Evolutionary conservation across 2,888 invertebrate genomes (phyloP), one percentile per base, ranked within the genome.

Genomic region (Habrosyne pyritoides): DNA sequence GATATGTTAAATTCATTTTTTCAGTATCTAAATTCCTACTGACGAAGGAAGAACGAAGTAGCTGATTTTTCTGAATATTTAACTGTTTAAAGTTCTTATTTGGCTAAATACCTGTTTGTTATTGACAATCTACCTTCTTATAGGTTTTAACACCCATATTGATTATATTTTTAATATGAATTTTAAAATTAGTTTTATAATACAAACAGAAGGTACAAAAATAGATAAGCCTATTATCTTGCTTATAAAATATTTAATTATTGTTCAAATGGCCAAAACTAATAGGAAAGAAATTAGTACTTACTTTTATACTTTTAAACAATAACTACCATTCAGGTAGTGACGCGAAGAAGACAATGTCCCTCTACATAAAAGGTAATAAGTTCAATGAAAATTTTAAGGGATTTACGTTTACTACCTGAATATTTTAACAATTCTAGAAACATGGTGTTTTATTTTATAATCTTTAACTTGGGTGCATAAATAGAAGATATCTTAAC

Each of bases 361-460:
- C 2, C 42, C 14, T n/a, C 42, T 18, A 36, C 14, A 42, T 18
- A 42, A 42, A 18, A 24, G 24, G 18, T 18, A 14, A 42, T 42
- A 42, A 42, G 42, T 42, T 42, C 42, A n/a, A 8, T 18, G 47
- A 58, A 64, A 67, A 66, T 63, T 63, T 59, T 52, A 63, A 64
- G 55, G 63, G 66, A 67, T 67, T 68, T 62, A 64, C 8, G 58
- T 68, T 73, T 64, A 64, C 70, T 69, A 75, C 73, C 75, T 73
- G 73, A 66, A 51, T 55, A 18, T 54, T 47, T 53, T 55, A 33
- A 33, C 60, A 56, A 56, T 53, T 57, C 53, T 57, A 56, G 61
- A 54, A 69, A 53, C 67, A 66, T 73, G 70, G 69, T 70, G 62
- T 73, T 74, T 75, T 69, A 67, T 71, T 74, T 69, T 69, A 68